Evolutionary conservation across 2,797 vertebrate genomes (phyloP).

Genomic region (Delichon dasypus): DNA sequence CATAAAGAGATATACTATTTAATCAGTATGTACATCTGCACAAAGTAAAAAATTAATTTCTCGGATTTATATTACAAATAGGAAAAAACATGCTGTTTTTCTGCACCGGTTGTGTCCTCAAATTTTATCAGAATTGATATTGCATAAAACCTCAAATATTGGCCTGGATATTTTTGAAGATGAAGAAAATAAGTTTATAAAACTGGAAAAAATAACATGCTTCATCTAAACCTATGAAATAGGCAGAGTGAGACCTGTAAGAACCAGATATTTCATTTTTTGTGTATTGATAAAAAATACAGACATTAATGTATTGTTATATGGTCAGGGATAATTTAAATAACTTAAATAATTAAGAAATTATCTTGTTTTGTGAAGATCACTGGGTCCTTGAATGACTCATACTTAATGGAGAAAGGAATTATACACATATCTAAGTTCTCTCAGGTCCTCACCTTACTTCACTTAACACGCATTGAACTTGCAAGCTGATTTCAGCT

Average conservation of each 20-base stretch:
- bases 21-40: background rate
- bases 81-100: rapidly evolving
- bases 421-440: background rate
- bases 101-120: background rate
- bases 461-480: background rate
- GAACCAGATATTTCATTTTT: background rate
- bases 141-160: background rate
- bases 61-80: background rate
- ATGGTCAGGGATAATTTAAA: background rate
- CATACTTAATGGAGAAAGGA: background rate
- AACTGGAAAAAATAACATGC: background rate
- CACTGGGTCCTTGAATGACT: background rate
- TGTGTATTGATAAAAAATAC: background rate
- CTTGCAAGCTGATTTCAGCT: background rate
- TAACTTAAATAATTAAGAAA: background rate
- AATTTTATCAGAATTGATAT: background rate
- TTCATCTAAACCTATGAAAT: background rate
- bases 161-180: background rate
- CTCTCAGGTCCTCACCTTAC: background rate
- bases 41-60: background rate
- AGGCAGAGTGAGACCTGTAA: background rate
- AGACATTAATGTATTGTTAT: background rate
- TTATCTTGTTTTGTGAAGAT: background rate
- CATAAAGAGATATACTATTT: background rate
- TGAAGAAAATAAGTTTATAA: background rate